phyloP scores from a whole-genome alignment of 2,888 invertebrate genomes.

The Silvanus unidentatus region DNA sequence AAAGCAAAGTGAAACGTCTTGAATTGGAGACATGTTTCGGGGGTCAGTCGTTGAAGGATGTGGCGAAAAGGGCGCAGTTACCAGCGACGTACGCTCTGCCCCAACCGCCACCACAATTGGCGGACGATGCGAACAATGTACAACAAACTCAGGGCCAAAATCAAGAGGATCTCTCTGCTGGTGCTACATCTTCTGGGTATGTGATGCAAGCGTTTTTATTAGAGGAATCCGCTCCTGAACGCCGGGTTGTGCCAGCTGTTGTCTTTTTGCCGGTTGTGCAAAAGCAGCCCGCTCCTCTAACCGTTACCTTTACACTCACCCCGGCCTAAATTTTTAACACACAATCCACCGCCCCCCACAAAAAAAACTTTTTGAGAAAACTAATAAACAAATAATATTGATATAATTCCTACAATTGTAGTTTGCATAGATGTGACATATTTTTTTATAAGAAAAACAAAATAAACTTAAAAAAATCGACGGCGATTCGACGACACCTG shows the following conservation, averaged over 20 bases:
- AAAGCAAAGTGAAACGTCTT: constrained; percentile 6
- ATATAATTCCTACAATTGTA: constrained; percentile 36
- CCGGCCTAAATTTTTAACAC: constrained; percentile 63
- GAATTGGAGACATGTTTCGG: constrained; percentile 40
- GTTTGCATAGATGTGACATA: constrained; percentile 44
- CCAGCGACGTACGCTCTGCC: constrained; percentile 64
- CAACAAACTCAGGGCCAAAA: constrained; percentile 6
- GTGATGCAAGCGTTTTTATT: constrained; percentile 92
- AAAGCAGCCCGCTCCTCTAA: constrained; percentile 77
- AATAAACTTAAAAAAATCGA: constrained; percentile 43
- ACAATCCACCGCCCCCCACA: constrained; percentile 7
- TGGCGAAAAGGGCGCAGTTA: constrained; percentile 51
- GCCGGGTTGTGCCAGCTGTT: constrained; percentile 80
- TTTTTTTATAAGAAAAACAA: constrained; percentile 37
- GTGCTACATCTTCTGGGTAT: constrained; percentile 44
- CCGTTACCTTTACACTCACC: constrained; percentile 88
- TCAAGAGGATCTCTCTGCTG: constrained; percentile 15
- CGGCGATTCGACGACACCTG: constrained; percentile 50
- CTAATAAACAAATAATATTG: too few species aligned
- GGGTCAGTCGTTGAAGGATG: constrained; percentile 49
- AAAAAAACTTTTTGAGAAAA: constrained; percentile 9
- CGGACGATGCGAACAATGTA: too few species aligned
- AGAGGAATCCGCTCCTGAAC: constrained; percentile 52
- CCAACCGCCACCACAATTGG: too few species aligned
- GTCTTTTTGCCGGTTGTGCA: constrained; percentile 91